phyloP scores from a whole-genome alignment of 2,797 vertebrate species.

The Phaenicophaeus curvirostris region DNA sequence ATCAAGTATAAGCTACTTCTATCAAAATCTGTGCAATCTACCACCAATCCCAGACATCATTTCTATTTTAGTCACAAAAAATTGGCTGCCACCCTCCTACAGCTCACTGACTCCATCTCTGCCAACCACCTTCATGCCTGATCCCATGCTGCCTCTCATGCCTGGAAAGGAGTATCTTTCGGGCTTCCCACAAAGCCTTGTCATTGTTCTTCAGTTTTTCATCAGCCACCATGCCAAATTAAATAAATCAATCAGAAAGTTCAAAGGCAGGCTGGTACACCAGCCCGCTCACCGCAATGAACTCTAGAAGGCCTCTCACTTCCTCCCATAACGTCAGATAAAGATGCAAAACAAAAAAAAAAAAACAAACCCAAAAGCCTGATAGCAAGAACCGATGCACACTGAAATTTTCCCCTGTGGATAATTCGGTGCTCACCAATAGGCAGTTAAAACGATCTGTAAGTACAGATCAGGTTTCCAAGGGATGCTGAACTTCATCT shows the following conservation, averaged over 20 bases:
- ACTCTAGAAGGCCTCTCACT: not conserved
- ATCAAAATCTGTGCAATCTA: conserved; percentile 34
- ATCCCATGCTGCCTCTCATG: not conserved
- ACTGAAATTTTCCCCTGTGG: not conserved
- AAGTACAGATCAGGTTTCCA: conserved; percentile 51
- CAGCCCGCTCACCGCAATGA: not conserved
- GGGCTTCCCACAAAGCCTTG: not conserved
- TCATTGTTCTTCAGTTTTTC: not conserved
- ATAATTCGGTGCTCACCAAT: not conserved
- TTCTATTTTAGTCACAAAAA: conserved; percentile 54
- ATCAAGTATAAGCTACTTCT: conserved; percentile 11
- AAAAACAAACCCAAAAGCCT: not conserved
- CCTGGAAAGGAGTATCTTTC: conserved; percentile 7
- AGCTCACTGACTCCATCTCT: not conserved
- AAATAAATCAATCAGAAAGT: conserved; percentile 30
- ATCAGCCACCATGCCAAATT: not conserved
- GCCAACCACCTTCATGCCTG: conserved; percentile 31
- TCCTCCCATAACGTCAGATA: not conserved
- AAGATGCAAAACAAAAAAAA: not conserved
- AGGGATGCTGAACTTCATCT: conserved; percentile 34
- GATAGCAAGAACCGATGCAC: not conserved
- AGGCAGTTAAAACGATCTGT: conserved; percentile 8
- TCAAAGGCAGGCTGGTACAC: not conserved
- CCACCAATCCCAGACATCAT: conserved; percentile 13
- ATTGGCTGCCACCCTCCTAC: conserved; percentile 1